Evolutionary conservation across 2,888 invertebrate species (phyloP).

Genomic region (Amphipyra tragopoginis): DNA sequence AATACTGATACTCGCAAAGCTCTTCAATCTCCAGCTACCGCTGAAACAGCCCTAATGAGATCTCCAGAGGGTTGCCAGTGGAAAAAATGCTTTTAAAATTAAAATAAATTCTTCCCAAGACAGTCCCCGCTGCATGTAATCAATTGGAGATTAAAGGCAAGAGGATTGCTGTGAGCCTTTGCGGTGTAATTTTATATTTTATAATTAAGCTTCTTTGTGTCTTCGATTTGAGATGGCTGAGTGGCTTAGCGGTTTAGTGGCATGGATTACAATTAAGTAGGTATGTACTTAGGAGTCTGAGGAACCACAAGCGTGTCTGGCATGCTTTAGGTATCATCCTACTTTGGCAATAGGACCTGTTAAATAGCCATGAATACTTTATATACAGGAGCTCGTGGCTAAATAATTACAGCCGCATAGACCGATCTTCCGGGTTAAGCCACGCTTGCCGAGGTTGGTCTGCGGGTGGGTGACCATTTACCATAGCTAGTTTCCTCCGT

Average conservation of each 20-base stretch:
- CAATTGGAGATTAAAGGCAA: conserved; percentile 79
- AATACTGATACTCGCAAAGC: conserved; percentile 48
- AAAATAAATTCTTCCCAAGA: conserved; percentile 73
- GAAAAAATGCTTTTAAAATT: conserved; percentile 79
- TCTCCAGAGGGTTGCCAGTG: conserved; percentile 71
- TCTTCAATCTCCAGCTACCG: conserved; percentile 48
- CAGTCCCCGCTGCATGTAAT: conserved; percentile 69
- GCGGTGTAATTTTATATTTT: conserved; percentile 62
- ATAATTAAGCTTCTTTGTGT: conserved; percentile 66
- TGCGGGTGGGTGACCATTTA: too few relatives aligned
- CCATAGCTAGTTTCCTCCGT: too few relatives aligned
- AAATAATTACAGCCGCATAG: too few relatives aligned
- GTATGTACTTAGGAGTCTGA: conserved; percentile 1
- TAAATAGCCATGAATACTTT: background rate
- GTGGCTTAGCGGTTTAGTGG: conserved; percentile 36
- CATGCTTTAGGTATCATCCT: background rate
- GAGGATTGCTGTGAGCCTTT: conserved; percentile 67
- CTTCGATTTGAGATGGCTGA: conserved; percentile 30
- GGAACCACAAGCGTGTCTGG: background rate
- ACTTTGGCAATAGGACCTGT: background rate
- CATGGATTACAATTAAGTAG: conserved; percentile 39
- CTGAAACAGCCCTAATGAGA: conserved; percentile 74
- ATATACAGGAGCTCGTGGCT: too few relatives aligned
- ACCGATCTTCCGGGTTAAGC: too few relatives aligned
- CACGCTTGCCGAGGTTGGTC: too few relatives aligned